These are phyloP conservation scores for Heliothis subflexa DNA, from an alignment of 1,140 invertebrate genomes.

Conservation along the genomic window DNA sequence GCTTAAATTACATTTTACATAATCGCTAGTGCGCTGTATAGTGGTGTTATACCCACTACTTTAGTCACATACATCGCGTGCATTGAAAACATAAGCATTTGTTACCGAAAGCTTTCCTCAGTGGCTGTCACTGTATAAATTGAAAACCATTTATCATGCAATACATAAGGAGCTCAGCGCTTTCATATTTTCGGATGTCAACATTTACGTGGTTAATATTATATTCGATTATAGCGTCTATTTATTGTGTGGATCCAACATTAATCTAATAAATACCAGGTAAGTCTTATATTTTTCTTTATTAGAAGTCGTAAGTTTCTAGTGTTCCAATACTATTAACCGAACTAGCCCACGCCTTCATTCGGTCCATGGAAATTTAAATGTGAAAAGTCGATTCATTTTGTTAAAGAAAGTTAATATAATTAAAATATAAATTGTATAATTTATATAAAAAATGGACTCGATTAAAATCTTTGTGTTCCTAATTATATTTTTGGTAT, in stretches of 20 bases:
- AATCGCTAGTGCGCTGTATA: neutral
- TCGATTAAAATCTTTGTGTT: no score
- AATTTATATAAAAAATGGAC: no score
- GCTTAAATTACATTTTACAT: conserved; percentile 20
- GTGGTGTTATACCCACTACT: conserved; percentile 39
- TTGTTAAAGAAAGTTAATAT: no score
- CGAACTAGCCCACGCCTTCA: no score
- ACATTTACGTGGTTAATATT: conserved; percentile 47
- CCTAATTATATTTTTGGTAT: no score
- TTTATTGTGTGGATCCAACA: conserved; percentile 45
- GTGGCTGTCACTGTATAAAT: conserved; percentile 78
- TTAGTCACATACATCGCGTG: conserved; percentile 66
- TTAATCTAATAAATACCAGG: conserved; percentile 16
- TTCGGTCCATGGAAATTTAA: neutral
- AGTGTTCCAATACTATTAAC: no score
- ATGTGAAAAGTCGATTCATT: neutral
- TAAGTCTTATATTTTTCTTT: conserved; percentile 15
- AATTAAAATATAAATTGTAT: no score
- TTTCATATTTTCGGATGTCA: conserved; percentile 63
- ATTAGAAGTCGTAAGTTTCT: no score
- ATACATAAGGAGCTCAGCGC: conserved; percentile 66
- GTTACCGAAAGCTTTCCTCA: conserved; percentile 78
- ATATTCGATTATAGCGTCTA: conserved; percentile 40
- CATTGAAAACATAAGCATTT: conserved; percentile 78
- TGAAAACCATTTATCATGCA: conserved; percentile 82